Evolutionary conservation across 2,113 vertebrate species (phyloP), one percentile per base, ranked within the genome.

Genomic region (Scophthalmus maximus): DNA sequence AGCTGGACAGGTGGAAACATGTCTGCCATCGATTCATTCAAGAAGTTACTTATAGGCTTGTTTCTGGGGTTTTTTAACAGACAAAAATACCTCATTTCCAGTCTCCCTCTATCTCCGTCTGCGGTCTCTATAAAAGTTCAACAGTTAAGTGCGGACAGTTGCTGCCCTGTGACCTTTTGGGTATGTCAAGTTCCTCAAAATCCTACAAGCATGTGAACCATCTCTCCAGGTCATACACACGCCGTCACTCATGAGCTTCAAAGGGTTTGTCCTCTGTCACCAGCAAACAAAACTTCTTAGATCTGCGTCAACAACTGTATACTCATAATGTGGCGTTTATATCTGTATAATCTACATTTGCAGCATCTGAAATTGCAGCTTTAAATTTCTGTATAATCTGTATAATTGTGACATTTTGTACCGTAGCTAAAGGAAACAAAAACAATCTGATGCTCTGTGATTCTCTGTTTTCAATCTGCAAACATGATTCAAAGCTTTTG

Each of bases 151-250:
- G 75, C 69, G 55, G 68, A 61, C 68, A 83, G 73, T 60, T 86
- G 81, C 56, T 79, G 76, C 17, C 70, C 76, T 80, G 69, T 78
- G 56, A 81, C 73, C 68, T 74, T 62, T 44, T 60, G 50, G 38
- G 25, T 10, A 26, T 74, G 20, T 67, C 18, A 64, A 18, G 68
- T 76, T 73, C 47, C 67, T 79, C 30, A 78, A 65, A 73, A 58
- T 66, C 55, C 38, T 58, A 52, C 20, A 46, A 56, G 63, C 56
- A 44, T 42, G 55, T 36, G 12, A 66, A 36, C 29, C 5, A 27
- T 68, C 26, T 65, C 59, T 77, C 52, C 27, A 26, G 56, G 40
- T 61, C 53, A 69, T 36, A 68, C 34, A 40, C 51, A 67, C n/a
- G 15, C n/a, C 18, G n/a, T 1, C 56, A 27, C 49, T 66, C 40